Percentiles rank a stretch among this genome's conserved stretches.
Conservation (phyloP, 2,113 vertebrate species). For the Ranitomeya imitator region DNA sequence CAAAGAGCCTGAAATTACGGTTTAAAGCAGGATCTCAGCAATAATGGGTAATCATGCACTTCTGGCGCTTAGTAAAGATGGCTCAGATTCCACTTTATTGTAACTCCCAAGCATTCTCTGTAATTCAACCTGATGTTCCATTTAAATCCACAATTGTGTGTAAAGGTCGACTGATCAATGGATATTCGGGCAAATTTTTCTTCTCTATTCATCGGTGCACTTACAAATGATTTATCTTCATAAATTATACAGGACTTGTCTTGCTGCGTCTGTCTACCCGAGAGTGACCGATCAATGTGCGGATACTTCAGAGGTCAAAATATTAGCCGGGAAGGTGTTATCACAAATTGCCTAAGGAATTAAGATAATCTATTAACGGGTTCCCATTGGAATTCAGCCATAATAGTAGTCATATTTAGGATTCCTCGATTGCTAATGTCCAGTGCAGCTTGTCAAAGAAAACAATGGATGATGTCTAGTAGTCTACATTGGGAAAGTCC, state of each 20-base stretch:
- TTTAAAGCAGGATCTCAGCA: neutral
- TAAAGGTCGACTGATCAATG: slow-evolving; percentile 58
- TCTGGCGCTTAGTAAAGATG: slow-evolving; percentile 22
- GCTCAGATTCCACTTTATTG: slow-evolving; percentile 25
- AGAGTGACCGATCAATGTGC: slow-evolving; percentile 52
- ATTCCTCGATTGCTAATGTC: neutral
- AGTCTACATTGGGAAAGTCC: neutral
- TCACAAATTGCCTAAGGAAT: slow-evolving; percentile 44
- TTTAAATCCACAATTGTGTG: slow-evolving; percentile 52
- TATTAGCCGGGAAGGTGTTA: slow-evolving; percentile 51
- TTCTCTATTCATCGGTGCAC: slow-evolving; percentile 49
- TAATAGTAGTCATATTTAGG: slow-evolving; percentile 17
- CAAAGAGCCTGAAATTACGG: slow-evolving; percentile 25
- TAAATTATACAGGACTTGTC: slow-evolving; percentile 57
- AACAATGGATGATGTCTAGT: too few species aligned
- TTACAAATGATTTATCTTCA: slow-evolving; percentile 56
- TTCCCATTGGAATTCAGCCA: slow-evolving; percentile 23
- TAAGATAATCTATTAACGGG: slow-evolving; percentile 31
- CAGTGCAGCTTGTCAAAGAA: neutral
- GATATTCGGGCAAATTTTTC: slow-evolving; percentile 39
- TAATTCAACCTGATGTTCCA: slow-evolving; percentile 29
- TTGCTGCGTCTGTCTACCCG: slow-evolving; percentile 34
- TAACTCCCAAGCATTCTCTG: slow-evolving; percentile 37
- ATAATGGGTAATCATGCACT: slow-evolving; percentile 37
- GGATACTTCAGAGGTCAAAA: slow-evolving; percentile 50